Evolutionary conservation across 2,113 vertebrate genomes (phyloP).

Genomic region (Lophura nycthemera): DNA sequence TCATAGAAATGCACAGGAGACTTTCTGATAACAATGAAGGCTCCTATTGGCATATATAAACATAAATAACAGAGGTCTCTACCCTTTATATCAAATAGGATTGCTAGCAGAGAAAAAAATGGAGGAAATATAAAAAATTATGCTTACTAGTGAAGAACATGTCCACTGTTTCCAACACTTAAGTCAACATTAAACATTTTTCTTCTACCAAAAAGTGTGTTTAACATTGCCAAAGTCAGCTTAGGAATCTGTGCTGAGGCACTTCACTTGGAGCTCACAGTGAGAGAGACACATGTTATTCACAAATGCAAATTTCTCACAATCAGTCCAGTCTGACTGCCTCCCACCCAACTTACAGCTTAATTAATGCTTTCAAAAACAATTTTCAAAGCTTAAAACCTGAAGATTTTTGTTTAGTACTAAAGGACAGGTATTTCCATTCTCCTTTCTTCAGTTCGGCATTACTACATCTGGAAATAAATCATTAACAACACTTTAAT

Average conservation of each 20-base stretch:
- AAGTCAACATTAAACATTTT: constrained; percentile 71
- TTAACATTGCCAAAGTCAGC: constrained; percentile 65
- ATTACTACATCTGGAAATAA: constrained; percentile 6
- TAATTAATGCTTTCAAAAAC: background rate
- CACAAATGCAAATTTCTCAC: constrained; percentile 59
- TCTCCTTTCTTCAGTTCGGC: background rate
- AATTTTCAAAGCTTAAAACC: background rate
- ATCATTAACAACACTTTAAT: constrained; percentile 15
- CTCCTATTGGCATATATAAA: constrained; percentile 19
- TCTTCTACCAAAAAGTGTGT: constrained; percentile 47
- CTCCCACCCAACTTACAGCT: background rate
- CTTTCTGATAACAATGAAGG: constrained; percentile 21
- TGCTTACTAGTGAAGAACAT: constrained; percentile 56
- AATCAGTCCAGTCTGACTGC: background rate
- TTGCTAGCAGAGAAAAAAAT: constrained; percentile 21
- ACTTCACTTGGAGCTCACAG: constrained; percentile 39
- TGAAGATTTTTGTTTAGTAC: background rate
- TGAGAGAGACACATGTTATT: constrained; percentile 48
- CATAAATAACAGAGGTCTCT: constrained; percentile 25
- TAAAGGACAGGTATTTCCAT: background rate
- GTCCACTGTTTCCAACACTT: constrained; percentile 62
- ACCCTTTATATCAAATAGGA: background rate
- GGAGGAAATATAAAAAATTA: constrained; percentile 51
- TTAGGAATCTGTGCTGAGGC: constrained; percentile 50
- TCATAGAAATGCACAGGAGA: constrained; percentile 10